Base-by-base conservation (phyloP, 2,797 vertebrate species). In the Synanceia verrucosa region DNA sequence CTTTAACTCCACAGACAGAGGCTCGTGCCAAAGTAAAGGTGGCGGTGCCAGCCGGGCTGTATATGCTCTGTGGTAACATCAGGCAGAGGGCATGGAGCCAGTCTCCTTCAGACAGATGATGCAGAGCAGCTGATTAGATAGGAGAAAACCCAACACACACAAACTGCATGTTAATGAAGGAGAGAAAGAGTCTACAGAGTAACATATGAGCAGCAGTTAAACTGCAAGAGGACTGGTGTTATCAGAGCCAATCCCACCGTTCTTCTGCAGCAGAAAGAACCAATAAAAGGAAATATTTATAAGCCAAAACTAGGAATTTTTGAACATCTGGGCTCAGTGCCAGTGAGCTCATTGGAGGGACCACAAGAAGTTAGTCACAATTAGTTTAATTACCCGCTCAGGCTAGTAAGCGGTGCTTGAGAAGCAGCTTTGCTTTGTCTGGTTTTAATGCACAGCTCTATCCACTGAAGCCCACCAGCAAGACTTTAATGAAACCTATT, bases 301-400 rank as follows among this genome's bases (percentile, higher is more conserved):
- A 5, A 33, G 26, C 0, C 9, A 63, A 69, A 46, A 68, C 28
- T 21, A 31, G 10, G 10, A 57, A 23, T 64, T 37, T 76, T 46
- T 28, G 21, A 63, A 57, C 39, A 73, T 29, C 73, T 64, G 69
- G 74, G 81, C 79, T 69, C 6, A n/a, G 28, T 19, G 74, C 84
- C 85, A 86, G 70, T 13, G 51, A 33, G 55, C 62, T 87, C 75
- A 77, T 73, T 86, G 83, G 70, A 65, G 73, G 56, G 37, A 58
- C 19, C 80, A 78, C 77, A 87, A 84, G 82, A 88, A 86, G 87
- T 86, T 78, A 68, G 73, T 86, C 79, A 85, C 73, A 81, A 91
- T 89, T 86, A 84, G 75, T 79, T 85, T 59, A 70, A 52, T 70
- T 73, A 77, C 69, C 73, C 21, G 52, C 82, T 85, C 62, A 65